phyloP scores from a whole-genome alignment of 2,797 vertebrate species.

The Sebastes umbrosus region DNA sequence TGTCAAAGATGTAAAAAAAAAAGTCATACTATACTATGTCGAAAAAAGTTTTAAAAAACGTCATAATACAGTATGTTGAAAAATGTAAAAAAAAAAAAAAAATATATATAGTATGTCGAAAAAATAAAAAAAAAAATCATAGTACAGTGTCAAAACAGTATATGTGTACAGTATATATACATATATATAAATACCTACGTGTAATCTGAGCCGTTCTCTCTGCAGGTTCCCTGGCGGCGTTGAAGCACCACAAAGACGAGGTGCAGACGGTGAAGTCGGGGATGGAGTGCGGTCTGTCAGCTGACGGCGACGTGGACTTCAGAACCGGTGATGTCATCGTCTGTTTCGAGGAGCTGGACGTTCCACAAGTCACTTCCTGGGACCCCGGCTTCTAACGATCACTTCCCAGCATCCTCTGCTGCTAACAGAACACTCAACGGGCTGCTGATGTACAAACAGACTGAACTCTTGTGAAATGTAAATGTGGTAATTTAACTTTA shows the following conservation, averaged over 20 bases:
- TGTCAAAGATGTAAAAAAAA: no score
- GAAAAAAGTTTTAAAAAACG: no score
- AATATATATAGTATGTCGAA: no score
- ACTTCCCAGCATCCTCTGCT: constrained; percentile 2
- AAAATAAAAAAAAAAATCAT: no score
- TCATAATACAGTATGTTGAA: no score
- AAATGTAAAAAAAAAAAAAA: no score
- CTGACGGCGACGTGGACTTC: constrained; percentile 83
- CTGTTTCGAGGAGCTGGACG: constrained; percentile 85
- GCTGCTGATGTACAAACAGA: neutral
- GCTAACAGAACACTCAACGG: neutral
- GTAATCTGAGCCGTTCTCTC: no score
- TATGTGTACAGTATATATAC: no score
- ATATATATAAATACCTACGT: no score
- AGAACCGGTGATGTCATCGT: constrained; percentile 85
- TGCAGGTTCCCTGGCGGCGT: constrained; percentile 83
- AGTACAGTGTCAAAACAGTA: no score
- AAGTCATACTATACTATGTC: no score
- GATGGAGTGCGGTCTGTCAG: constrained; percentile 92
- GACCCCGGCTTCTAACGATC: constrained; percentile 88
- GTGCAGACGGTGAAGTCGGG: constrained; percentile 84
- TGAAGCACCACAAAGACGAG: constrained; percentile 93
- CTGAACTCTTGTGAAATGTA: neutral
- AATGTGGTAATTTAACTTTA: neutral
- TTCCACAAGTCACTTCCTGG: constrained; percentile 87